Percentiles rank a stretch among this genome's conserved stretches.
Conservation (phyloP, 2,113 vertebrate genomes). For the Mus musculus region GRCm39 chr15:99084001-99084500, state of each 20-base stretch:
- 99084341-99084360: background rate
- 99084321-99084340: background rate
- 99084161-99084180: background rate
- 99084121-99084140: background rate
- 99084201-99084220: background rate
- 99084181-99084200: constrained; percentile 36
- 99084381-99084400: background rate
- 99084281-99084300: background rate
- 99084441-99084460: background rate
- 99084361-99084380: too few species aligned
- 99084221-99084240: constrained; percentile 12
- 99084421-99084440: background rate
- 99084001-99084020: background rate
- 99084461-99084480: background rate
- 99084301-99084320: background rate
- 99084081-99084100: background rate
- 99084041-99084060: constrained; percentile 17
- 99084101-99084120: constrained; percentile 17
- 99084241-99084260: constrained; percentile 7
- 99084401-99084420: background rate
- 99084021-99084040: background rate
- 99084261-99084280: background rate
- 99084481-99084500: constrained; percentile 43
- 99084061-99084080: background rate
- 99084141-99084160: background rate